Base-by-base conservation (phyloP, 2,888 invertebrate species). In the Amblyjoppa fuscipennis region DNA sequence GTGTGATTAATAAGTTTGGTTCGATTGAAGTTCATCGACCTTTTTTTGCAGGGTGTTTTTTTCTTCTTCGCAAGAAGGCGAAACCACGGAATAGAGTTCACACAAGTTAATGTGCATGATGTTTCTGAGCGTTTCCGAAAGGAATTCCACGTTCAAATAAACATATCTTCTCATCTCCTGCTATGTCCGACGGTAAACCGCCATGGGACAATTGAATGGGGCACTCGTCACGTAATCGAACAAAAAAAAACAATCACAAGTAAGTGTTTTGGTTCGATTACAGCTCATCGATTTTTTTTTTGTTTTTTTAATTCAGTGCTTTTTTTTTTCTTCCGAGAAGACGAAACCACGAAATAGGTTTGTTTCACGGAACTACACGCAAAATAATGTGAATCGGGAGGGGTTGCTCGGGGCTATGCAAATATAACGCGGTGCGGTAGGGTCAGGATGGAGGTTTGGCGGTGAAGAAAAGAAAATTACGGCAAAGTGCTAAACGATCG, bases 401-500 rank as follows among this genome's bases (percentile, higher is more conserved):
- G 89, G 87, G 31, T 16, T 16, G 83, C 88, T 90, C 88, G 91
- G 87, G 90, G 90, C 92, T 93, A 93, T 93, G 93, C 93, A 93
- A 93, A 93, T 93, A 92, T 87, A 87, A 84, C 89, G 70, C 82
- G 80, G 81, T 61, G 69, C 49, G 64, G 76, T 81, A 74, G 79
- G 68, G 87, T 86, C 83, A 81, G 89, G 88, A 82, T 83, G 88
- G 89, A 89, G 89, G 86, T 88, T 87, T 89, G 91, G 82, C 77
- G 85, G 80, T 1, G 68, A 49, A 78, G 34, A 77, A 84, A 80
- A 92, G 93, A 93, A 93, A 94, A 94, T 94, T 93, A 93, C 93
- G 90, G 90, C 91, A 93, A 93, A 94, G 93, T 94, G 94, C 93
- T 94, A 94, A 94, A 94, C 93, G 94, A 94, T 94, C 93, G 92